Base-by-base conservation (phyloP, 2,797 vertebrate species). In the Cuniculus paca region DNA sequence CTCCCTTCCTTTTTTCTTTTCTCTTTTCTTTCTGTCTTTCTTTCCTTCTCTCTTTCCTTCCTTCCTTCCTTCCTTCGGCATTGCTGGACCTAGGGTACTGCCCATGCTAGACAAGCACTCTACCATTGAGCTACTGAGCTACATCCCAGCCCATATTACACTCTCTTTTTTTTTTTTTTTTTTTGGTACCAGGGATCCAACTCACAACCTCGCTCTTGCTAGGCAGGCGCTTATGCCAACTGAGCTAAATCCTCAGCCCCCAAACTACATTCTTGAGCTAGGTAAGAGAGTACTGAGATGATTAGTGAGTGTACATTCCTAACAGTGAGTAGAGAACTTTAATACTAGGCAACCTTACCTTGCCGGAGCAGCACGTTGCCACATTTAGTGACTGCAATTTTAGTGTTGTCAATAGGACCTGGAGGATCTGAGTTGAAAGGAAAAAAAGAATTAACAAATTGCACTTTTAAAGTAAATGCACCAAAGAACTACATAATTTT, bases 391-490 rank as follows among this genome's bases (percentile, higher is more conserved):
- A 99, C 97, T 45, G 99, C 99, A 89, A 99, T 99, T 98, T 99
- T 99, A 56, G 99, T 99, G 88, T 99, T 99, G 97, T 99, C 99
- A 88, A 99, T 99, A 79, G 99, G 99, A 88, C 99, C 99, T 6
- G 99, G 99, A 92, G 99, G 99, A 98, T 99, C 99, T 99, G 98
- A 72, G 54, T 94, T 39, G 91, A 97, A 63, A 97, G 92, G 52
- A 87, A 92, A 91, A 91, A 88, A 83, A 42, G 31, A 95, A 75
- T 82, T 7, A 94, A 52, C 36, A 95, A 95, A 86, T 80, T 74
- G 45, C 9, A 91, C 16, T 74, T 83, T 84, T 86, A 60, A 96
- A 88, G 95, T 36, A 95, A 80, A 90, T 77, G 11, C 6, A 90
- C 6, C 60, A 78, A 74, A 88, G 34, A 93, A 84, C 8, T 78